Evolutionary conservation across 2,888 invertebrate species (phyloP).

Genomic region (Chymomyza caudatula): DNA sequence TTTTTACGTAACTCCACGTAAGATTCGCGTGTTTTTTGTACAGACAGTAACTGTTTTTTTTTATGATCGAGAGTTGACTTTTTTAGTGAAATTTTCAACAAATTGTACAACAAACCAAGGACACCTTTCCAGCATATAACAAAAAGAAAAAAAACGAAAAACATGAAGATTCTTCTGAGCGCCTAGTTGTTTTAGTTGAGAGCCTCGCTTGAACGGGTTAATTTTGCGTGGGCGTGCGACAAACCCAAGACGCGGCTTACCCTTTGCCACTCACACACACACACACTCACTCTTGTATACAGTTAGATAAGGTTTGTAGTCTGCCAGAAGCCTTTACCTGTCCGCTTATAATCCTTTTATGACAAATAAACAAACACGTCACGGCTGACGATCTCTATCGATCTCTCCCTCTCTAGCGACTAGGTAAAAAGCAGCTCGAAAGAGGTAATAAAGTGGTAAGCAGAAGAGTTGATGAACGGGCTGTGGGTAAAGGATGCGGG

Average conservation of each 20-base stretch:
- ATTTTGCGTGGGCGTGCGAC: slow-evolving; percentile 43
- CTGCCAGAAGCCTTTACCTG: slow-evolving; percentile 59
- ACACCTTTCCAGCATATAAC: slow-evolving; percentile 6
- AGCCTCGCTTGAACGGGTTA: slow-evolving; percentile 54
- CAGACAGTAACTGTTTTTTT: too few species aligned
- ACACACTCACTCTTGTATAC: not conserved
- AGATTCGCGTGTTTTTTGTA: slow-evolving; percentile 22
- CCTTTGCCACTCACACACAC: slow-evolving; percentile 1
- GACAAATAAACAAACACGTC: slow-evolving; percentile 70
- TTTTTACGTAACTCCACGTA: slow-evolving; percentile 67
- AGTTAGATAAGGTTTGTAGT: not conserved
- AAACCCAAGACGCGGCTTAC: slow-evolving; percentile 32
- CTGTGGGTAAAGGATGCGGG: slow-evolving; percentile 11
- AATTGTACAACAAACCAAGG: slow-evolving; percentile 15
- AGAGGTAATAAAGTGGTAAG: slow-evolving; percentile 56
- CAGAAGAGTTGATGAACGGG: slow-evolving; percentile 52
- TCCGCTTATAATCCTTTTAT: slow-evolving; percentile 75
- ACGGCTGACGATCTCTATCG: slow-evolving; percentile 36
- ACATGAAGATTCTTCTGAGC: not conserved
- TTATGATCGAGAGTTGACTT: slow-evolving; percentile 58
- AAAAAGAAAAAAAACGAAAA: not conserved
- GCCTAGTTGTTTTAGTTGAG: not conserved
- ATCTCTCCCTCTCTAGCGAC: slow-evolving; percentile 8
- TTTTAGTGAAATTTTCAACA: slow-evolving; percentile 51
- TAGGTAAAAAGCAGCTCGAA: slow-evolving; percentile 63